phyloP scores from a whole-genome alignment of 35 echinoderm and acorn worm species.

The Eucidaris tribuloides region DNA sequence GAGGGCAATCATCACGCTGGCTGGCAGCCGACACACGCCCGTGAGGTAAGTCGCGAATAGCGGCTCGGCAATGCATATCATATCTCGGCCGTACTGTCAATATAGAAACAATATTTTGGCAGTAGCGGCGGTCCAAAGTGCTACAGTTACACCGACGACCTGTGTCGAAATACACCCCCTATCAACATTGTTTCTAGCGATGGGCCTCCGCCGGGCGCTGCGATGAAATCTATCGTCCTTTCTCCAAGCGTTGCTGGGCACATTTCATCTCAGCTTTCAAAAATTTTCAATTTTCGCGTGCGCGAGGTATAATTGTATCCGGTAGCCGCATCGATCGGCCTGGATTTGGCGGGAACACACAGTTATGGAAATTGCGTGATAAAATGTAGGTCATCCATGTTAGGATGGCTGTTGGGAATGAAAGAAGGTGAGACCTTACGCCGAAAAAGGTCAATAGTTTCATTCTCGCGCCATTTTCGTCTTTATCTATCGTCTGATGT shows the following conservation, averaged over 20 bases:
- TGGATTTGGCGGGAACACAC: slow-evolving; percentile 20
- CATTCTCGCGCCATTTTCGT: too few species aligned
- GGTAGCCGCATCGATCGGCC: slow-evolving; percentile 29
- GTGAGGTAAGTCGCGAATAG: slow-evolving; percentile 1
- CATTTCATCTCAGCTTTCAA: slow-evolving; percentile 16
- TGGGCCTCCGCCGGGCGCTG: neutral
- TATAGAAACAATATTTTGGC: slow-evolving; percentile 41
- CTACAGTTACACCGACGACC: slow-evolving; percentile 27
- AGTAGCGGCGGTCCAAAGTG: slow-evolving; percentile 20
- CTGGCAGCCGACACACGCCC: slow-evolving; percentile 1
- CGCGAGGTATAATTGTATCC: slow-evolving; percentile 34
- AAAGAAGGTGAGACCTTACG: too few species aligned
- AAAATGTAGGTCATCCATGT: slow-evolving; percentile 34
- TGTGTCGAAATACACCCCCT: slow-evolving; percentile 34
- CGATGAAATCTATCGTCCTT: slow-evolving; percentile 20
- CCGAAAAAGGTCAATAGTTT: too few species aligned
- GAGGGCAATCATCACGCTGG: slow-evolving; percentile 10
- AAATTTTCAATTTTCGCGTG: slow-evolving; percentile 35
- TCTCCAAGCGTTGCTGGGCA: slow-evolving; percentile 23
- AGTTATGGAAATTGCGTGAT: slow-evolving; percentile 32
- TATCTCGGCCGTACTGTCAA: slow-evolving; percentile 32
- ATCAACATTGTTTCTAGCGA: slow-evolving; percentile 23
- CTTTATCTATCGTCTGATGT: too few species aligned
- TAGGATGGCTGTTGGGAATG: too few species aligned
- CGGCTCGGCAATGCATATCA: slow-evolving; percentile 19